phyloP scores from a whole-genome alignment of 2,113 vertebrate species.

The Pelmatolapia mariae region DNA sequence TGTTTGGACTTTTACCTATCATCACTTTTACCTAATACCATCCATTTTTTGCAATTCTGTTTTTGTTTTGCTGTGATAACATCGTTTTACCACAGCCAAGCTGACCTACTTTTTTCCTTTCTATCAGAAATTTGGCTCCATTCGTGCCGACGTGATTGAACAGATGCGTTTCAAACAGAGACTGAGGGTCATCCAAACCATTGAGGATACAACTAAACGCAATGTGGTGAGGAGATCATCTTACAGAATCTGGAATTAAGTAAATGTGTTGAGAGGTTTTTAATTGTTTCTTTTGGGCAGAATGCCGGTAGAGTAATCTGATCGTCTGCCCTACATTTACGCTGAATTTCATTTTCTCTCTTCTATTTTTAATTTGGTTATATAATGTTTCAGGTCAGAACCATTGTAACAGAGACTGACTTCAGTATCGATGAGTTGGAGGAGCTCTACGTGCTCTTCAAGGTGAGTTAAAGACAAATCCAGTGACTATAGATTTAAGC shows the following conservation, averaged over 20 bases:
- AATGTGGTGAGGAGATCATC: constrained; percentile 82
- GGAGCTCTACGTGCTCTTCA: constrained; percentile 93
- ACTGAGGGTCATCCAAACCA: constrained; percentile 93
- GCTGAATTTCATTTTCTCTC: not conserved
- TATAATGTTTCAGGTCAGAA: constrained; percentile 79
- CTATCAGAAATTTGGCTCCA: constrained; percentile 91
- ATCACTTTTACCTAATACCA: not conserved
- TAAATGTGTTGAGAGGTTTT: not conserved
- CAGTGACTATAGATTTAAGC: not conserved
- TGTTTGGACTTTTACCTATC: not conserved
- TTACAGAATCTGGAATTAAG: not conserved
- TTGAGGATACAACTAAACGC: constrained; percentile 95
- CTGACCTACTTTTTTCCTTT: not conserved
- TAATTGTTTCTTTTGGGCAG: not conserved
- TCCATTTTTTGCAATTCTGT: not conserved
- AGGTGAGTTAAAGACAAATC: constrained; percentile 72
- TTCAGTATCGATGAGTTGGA: constrained; percentile 93
- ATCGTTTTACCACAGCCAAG: not conserved
- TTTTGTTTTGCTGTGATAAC: not conserved
- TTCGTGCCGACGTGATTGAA: constrained; percentile 93
- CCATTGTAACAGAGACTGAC: constrained; percentile 92
- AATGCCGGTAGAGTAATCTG: not conserved
- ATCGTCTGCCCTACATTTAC: not conserved
- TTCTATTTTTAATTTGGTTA: not conserved
- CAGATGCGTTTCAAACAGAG: constrained; percentile 99